Percentiles rank a stretch among this genome's conserved stretches.
Evolutionary conservation across 2,888 invertebrate species (phyloP).

Genomic region (Standfussiana lucernea): DNA sequence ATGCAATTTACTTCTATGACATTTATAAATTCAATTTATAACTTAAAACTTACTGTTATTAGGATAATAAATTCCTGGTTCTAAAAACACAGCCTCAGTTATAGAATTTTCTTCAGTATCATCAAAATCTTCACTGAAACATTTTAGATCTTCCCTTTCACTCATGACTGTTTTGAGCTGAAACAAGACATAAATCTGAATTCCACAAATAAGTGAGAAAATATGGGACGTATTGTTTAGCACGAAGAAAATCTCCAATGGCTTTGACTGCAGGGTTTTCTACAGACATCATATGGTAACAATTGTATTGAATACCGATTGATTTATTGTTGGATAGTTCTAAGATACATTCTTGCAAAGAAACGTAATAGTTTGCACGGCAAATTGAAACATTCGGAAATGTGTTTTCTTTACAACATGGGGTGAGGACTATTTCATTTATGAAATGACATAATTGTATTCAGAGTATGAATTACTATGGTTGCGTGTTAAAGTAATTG

Average conservation of each 20-base stretch:
- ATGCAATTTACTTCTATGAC: neutral
- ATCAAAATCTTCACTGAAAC: slow-evolving; percentile 49
- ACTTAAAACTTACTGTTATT: slow-evolving; percentile 75
- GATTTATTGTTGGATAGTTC: neutral
- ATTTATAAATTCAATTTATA: neutral
- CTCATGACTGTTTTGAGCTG: slow-evolving; percentile 58
- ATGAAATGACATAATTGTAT: neutral
- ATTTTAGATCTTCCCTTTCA: slow-evolving; percentile 39
- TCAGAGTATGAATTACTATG: neutral
- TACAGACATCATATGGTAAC: neutral
- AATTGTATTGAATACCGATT: slow-evolving; percentile 10
- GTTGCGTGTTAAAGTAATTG: neutral
- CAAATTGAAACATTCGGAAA: slow-evolving; percentile 7
- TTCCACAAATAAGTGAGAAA: neutral
- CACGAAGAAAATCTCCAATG: neutral
- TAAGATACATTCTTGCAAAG: neutral
- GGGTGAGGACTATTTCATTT: neutral
- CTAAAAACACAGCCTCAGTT: slow-evolving; percentile 63
- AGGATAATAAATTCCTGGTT: slow-evolving; percentile 82
- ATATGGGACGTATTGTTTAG: neutral
- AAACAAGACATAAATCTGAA: slow-evolving; percentile 20
- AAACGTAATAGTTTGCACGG: slow-evolving; percentile 5
- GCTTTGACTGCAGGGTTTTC: neutral
- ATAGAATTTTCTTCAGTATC: slow-evolving; percentile 54
- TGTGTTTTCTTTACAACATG: neutral